Evolutionary conservation across 2,797 vertebrate genomes (phyloP).

Genomic region (Myotis vivesi): DNA sequence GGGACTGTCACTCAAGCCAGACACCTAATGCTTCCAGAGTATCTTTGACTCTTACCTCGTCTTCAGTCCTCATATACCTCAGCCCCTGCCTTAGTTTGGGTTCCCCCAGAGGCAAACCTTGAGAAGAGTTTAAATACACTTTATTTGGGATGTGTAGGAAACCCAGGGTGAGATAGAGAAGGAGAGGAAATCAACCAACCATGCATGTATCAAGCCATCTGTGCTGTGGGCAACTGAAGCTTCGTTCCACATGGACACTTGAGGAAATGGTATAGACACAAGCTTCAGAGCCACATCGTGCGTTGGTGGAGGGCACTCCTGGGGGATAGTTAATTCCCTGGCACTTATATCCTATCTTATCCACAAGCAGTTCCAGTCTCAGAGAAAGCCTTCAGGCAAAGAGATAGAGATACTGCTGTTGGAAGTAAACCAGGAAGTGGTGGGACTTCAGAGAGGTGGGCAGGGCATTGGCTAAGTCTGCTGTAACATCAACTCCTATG

Average conservation of each 20-base stretch:
- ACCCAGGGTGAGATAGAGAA: background rate
- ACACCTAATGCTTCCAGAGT: background rate
- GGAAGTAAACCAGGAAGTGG: background rate
- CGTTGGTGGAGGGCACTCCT: background rate
- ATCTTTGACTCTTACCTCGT: background rate
- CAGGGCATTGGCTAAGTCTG: background rate
- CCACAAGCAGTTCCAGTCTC: background rate
- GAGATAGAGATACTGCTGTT: background rate
- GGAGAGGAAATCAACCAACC: background rate
- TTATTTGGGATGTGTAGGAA: background rate
- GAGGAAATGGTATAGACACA: conserved; percentile 18
- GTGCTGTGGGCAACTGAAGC: background rate
- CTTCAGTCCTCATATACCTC: background rate
- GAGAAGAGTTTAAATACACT: conserved; percentile 1
- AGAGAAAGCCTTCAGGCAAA: background rate
- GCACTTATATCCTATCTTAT: background rate
- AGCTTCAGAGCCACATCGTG: background rate
- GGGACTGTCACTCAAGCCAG: background rate
- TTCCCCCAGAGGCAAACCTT: background rate
- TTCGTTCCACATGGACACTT: background rate
- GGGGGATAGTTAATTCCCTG: background rate
- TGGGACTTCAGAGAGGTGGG: background rate
- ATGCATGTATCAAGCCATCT: background rate
- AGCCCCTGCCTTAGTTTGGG: background rate
- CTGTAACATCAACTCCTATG: background rate